Evolutionary conservation across 2,888 invertebrate genomes (phyloP), one percentile per base, ranked within the genome.

Genomic region (Psylliodes chrysocephalus): DNA sequence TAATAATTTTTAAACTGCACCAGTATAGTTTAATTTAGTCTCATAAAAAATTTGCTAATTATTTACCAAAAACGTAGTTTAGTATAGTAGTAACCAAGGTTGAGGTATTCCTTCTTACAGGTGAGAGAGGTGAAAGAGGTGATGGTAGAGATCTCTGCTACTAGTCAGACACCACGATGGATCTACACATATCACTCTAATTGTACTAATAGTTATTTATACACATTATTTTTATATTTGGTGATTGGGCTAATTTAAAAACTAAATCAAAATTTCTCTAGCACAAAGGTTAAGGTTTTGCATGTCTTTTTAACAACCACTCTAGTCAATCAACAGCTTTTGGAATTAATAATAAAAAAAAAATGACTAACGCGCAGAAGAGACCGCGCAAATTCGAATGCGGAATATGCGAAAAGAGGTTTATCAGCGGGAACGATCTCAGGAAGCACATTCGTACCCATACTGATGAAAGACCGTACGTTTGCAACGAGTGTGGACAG

Each of bases 401-500:
- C 81, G 85, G 86, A 59, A 82, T 87, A 61, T 92, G 92, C 75
- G 78, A 85, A 1, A 90, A 89, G 81, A 82, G 82, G 42, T 92
- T 91, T 77, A 83, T 85, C 52, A 86, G 86, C 54, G 87, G 87
- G 70, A 87, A 88, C 66, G 89, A 90, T 74, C 81, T 92, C 63
- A 85, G 86, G 46, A 89, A 90, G 73, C 92, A 92, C 77, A 83
- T 87, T 67, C 85, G 88, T 54, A 84, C 86, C 18, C 92, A 92
- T 77, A 86, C 89, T 0, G 86, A 89, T 67, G 84, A 89, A 70
- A 85, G 88, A 46, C 90, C 89, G 0, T 88, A 86, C 73, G 79
- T 84, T 51, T 92, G 92, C 76, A 80, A 82, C 5, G 83, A 86
- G 62, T 92, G 92, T 75, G 84, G 85, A 10, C 87, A 86, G 71